phyloP scores from a whole-genome alignment of 2,797 vertebrate species.

The Alcedo quadribrachys region DNA sequence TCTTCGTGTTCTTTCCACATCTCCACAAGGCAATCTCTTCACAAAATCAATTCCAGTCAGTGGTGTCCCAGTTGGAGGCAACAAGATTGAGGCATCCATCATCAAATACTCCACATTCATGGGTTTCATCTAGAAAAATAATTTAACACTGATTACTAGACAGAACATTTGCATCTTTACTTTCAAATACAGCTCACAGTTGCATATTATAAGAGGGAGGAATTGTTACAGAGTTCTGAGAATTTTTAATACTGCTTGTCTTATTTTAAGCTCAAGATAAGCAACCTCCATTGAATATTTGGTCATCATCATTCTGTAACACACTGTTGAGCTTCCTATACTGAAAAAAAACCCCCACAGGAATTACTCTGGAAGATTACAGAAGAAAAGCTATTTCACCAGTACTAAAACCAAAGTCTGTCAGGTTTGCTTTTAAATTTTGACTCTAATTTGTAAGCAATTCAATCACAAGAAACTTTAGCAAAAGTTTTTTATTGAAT shows the following conservation, averaged over 20 bases:
- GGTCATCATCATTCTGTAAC: background rate
- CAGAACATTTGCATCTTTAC: background rate
- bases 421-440: background rate
- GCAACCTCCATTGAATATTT: background rate
- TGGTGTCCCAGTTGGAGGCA: conserved; percentile 96
- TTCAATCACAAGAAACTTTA: background rate
- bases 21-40: conserved; percentile 95
- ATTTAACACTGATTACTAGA: background rate
- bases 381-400: background rate
- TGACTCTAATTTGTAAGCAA: background rate
- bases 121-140: conserved; percentile 89
- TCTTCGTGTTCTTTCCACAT: conserved; percentile 94
- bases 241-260: background rate
- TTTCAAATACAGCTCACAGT: background rate
- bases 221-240: background rate
- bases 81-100: conserved; percentile 97
- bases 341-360: background rate
- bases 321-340: background rate
- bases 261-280: background rate
- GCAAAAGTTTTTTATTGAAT: background rate
- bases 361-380: background rate
- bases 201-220: background rate
- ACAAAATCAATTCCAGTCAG: conserved; percentile 98
- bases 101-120: conserved; percentile 99
- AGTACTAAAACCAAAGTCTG: background rate